Conservation (phyloP, 1,140 invertebrate genomes). For the Bombus superbus region DNA sequence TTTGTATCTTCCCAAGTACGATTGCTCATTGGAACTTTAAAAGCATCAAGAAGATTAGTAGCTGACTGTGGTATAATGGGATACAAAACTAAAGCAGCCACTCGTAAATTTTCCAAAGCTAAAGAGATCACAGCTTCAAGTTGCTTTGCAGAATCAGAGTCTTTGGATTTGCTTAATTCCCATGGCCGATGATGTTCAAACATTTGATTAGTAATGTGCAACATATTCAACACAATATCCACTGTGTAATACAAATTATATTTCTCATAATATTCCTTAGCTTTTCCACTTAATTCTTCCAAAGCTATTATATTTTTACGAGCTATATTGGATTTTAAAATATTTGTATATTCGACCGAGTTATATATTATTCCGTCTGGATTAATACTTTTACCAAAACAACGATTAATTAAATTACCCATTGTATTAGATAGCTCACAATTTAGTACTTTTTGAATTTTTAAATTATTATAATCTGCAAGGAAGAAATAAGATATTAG, state of each 20-base stretch:
- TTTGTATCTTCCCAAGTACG: slow-evolving; percentile 83
- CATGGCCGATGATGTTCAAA: slow-evolving; percentile 94
- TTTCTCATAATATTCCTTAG: slow-evolving; percentile 87
- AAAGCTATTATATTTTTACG: slow-evolving; percentile 84
- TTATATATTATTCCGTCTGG: slow-evolving; percentile 88
- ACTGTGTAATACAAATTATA: slow-evolving; percentile 93
- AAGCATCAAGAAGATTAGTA: slow-evolving; percentile 86
- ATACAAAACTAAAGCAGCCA: slow-evolving; percentile 90
- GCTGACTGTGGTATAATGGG: slow-evolving; percentile 92
- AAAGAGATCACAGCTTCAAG: slow-evolving; percentile 91
- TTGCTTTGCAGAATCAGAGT: slow-evolving; percentile 80
- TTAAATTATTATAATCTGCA: slow-evolving; percentile 93
- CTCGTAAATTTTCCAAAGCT: slow-evolving; percentile 91
- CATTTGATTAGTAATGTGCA: slow-evolving; percentile 93
- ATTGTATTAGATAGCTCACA: slow-evolving; percentile 95
- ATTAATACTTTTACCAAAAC: slow-evolving; percentile 91
- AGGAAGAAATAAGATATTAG: slow-evolving; percentile 22
- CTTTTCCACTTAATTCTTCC: slow-evolving; percentile 82
- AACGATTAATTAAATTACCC: slow-evolving; percentile 95
- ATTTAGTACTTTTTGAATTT: slow-evolving; percentile 92
- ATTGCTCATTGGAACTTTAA: slow-evolving; percentile 83
- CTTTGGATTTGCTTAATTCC: slow-evolving; percentile 88
- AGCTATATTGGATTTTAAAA: slow-evolving; percentile 84
- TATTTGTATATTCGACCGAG: slow-evolving; percentile 80
- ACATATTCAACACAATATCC: slow-evolving; percentile 88